Evolutionary conservation across 2,113 vertebrate genomes (phyloP).

Genomic region (Ramphastos sulfuratus): DNA sequence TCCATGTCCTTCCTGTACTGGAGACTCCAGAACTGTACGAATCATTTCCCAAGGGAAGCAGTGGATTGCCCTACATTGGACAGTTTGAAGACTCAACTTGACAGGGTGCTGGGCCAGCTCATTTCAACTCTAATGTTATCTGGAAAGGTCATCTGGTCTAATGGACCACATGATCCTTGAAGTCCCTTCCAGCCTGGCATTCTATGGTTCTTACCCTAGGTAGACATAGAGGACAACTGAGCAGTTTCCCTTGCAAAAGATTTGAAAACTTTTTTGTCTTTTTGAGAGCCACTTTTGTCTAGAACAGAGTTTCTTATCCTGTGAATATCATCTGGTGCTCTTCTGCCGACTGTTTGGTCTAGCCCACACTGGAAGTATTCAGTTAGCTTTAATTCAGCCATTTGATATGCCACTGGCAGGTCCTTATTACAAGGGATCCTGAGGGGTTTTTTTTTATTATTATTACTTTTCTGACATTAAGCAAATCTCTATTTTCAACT

Average conservation of each 20-base stretch:
- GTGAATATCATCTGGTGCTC: not conserved
- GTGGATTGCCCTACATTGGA: too few relatives aligned
- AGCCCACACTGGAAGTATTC: not conserved
- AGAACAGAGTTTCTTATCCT: not conserved
- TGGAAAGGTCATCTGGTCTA: too few relatives aligned
- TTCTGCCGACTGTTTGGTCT: not conserved
- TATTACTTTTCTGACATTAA: not conserved
- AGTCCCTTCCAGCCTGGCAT: too few relatives aligned
- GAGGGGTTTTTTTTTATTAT: not conserved
- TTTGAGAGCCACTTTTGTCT: not conserved
- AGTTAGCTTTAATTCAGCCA: slow-evolving; percentile 6
- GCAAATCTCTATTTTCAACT: not conserved
- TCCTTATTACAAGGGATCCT: not conserved
- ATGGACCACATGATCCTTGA: too few relatives aligned
- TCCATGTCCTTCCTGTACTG: too few relatives aligned
- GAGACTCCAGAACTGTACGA: too few relatives aligned
- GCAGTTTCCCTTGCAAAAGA: not conserved
- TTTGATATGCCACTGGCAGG: not conserved
- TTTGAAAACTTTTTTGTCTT: not conserved
- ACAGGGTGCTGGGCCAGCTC: too few relatives aligned
- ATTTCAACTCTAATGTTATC: too few relatives aligned
- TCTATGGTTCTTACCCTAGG: not conserved
- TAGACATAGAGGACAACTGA: not conserved
- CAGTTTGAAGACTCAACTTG: too few relatives aligned
- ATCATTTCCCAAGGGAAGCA: too few relatives aligned